Conservation (phyloP, 2,888 invertebrate species). For the Heliconius charithonia region DNA sequence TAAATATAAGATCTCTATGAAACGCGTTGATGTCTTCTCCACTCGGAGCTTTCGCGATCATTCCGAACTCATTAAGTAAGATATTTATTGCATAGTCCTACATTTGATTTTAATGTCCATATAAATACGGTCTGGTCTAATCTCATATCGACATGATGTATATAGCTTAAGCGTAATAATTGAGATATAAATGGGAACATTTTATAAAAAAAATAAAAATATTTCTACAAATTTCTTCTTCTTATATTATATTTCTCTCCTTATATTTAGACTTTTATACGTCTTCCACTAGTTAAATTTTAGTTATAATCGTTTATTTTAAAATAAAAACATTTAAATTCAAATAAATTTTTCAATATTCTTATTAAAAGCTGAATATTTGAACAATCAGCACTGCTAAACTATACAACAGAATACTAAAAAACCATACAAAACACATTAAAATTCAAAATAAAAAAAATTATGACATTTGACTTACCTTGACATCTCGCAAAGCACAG, state of each 20-base stretch:
- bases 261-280: too few species aligned
- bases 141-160: background rate
- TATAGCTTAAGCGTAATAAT: background rate
- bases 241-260: too few species aligned
- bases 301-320: background rate
- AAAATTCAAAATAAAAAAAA: background rate
- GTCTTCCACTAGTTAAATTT: too few species aligned
- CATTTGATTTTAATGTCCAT: constrained; percentile 19
- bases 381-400: too few species aligned
- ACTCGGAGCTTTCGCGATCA: constrained; percentile 43
- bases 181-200: too few species aligned
- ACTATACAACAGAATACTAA: background rate
- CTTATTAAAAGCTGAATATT: too few species aligned
- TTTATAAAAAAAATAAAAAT: too few species aligned
- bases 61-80: background rate
- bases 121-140: background rate
- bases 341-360: background rate
- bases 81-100: constrained; percentile 11
- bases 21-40: constrained; percentile 66
- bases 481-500: constrained; percentile 70
- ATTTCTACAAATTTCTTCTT: too few species aligned
- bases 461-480: constrained; percentile 63
- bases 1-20: background rate
- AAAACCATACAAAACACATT: background rate
- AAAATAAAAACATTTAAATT: background rate